A percentile compares a stretch with the other conserved stretches of the same genome.
Evolutionary conservation across 2,113 vertebrate species (phyloP).

Genomic region (Triplophysa tibetana): DNA sequence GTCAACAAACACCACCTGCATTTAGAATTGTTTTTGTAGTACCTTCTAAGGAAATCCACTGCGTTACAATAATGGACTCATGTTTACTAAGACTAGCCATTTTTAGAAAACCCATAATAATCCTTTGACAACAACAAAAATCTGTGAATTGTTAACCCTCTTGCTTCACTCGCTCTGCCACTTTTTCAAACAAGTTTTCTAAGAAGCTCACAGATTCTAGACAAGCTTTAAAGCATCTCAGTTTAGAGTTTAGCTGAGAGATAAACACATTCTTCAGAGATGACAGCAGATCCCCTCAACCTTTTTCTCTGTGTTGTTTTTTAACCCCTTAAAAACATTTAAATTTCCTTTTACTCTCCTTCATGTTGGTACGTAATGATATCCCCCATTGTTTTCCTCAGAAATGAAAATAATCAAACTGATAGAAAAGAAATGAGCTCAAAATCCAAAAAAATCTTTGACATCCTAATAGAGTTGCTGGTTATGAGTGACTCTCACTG

Average conservation of each 20-base stretch:
- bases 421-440: background rate
- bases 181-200: background rate
- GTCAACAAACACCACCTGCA: slow-evolving; percentile 30
- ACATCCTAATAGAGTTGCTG: background rate
- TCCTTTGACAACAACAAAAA: background rate
- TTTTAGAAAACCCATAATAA: background rate
- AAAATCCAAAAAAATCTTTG: slow-evolving; percentile 9
- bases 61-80: background rate
- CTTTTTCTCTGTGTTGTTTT: background rate
- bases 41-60: background rate
- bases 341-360: too few species aligned
- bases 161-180: background rate
- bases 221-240: background rate
- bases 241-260: background rate
- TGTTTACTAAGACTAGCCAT: background rate
- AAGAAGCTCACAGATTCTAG: too few species aligned
- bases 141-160: slow-evolving; percentile 5
- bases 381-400: background rate
- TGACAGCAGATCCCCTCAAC: background rate
- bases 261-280: slow-evolving; percentile 9
- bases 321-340: background rate
- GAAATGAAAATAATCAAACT: background rate
- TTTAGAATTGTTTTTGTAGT: slow-evolving; percentile 18
- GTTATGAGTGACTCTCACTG: background rate
- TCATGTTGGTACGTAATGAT: background rate